Evolutionary conservation across 2,888 invertebrate genomes (phyloP).

Genomic region (Chrysotoxum bicinctum): DNA sequence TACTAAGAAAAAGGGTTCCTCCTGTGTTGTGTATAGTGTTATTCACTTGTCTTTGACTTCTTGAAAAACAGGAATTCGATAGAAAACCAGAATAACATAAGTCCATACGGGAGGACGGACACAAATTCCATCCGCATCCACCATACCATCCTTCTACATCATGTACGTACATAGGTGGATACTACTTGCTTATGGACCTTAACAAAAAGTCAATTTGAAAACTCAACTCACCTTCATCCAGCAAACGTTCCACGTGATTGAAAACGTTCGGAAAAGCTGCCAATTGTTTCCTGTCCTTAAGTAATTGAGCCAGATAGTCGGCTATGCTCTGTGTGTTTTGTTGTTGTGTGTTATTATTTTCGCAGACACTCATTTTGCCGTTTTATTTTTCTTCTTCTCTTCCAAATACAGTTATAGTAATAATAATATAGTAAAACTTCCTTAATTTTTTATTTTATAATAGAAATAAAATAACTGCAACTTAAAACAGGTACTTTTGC

Average conservation of each 20-base stretch:
- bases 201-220: not conserved
- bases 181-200: not conserved
- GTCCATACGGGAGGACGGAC: not conserved
- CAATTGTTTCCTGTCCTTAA: conserved; percentile 99
- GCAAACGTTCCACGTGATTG: conserved; percentile 98
- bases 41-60: conserved; percentile 45
- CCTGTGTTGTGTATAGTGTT: conserved; percentile 13
- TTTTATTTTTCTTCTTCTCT: conserved; percentile 27
- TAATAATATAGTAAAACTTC: conserved; percentile 11
- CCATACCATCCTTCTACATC: not conserved
- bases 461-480: conserved; percentile 17
- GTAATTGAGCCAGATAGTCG: conserved; percentile 99
- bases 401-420: conserved; percentile 19
- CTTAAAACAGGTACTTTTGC: conserved; percentile 56
- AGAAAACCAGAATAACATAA: conserved; percentile 28
- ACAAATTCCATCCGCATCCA: not conserved
- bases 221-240: conserved; percentile 96
- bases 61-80: conserved; percentile 65
- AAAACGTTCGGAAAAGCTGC: conserved; percentile 99
- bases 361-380: conserved; percentile 81
- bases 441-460: not conserved
- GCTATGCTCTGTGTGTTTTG: conserved; percentile 97
- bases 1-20: conserved; percentile 36
- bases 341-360: conserved; percentile 80
- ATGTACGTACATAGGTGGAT: not conserved